phyloP scores from a whole-genome alignment of 2,888 invertebrate species.

The Orchesellides sinensis region DNA sequence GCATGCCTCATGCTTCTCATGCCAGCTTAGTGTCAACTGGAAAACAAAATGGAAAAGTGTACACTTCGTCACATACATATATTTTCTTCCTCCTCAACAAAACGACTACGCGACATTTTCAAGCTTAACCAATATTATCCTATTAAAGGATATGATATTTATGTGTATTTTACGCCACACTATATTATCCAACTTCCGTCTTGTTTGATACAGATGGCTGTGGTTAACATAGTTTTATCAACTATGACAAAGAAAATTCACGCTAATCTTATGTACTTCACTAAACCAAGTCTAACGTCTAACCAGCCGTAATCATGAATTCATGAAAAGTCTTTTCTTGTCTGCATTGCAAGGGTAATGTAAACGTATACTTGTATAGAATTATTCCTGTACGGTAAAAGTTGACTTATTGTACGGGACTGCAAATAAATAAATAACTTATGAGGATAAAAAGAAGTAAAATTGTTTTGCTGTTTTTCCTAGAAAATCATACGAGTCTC shows the following conservation, averaged over 20 bases:
- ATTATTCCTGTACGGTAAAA: too few species aligned
- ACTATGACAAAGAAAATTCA: slow-evolving; percentile 6
- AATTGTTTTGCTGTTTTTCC: slow-evolving; percentile 1
- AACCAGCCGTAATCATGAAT: slow-evolving; percentile 33
- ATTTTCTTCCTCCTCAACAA: neutral
- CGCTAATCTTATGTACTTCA: neutral
- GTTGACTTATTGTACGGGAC: too few species aligned
- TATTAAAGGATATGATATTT: slow-evolving; percentile 49
- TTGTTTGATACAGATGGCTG: slow-evolving; percentile 55
- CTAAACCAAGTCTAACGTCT: too few species aligned
- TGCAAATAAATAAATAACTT: too few species aligned
- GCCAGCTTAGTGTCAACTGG: slow-evolving; percentile 66
- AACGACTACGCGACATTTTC: slow-evolving; percentile 20
- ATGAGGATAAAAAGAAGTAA: neutral
- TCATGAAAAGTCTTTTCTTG: too few species aligned
- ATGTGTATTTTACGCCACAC: slow-evolving; percentile 42
- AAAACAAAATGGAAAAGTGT: slow-evolving; percentile 56
- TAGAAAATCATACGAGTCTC: neutral
- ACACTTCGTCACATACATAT: neutral
- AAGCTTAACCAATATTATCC: slow-evolving; percentile 53
- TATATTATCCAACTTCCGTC: slow-evolving; percentile 62
- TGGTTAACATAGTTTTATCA: slow-evolving; percentile 61
- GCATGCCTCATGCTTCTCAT: slow-evolving; percentile 66
- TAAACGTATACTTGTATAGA: too few species aligned
- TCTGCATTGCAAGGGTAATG: too few species aligned